Evolutionary conservation across 2,888 invertebrate genomes (phyloP), one percentile per base, ranked within the genome.

Genomic region (Ypsolopha sequella): DNA sequence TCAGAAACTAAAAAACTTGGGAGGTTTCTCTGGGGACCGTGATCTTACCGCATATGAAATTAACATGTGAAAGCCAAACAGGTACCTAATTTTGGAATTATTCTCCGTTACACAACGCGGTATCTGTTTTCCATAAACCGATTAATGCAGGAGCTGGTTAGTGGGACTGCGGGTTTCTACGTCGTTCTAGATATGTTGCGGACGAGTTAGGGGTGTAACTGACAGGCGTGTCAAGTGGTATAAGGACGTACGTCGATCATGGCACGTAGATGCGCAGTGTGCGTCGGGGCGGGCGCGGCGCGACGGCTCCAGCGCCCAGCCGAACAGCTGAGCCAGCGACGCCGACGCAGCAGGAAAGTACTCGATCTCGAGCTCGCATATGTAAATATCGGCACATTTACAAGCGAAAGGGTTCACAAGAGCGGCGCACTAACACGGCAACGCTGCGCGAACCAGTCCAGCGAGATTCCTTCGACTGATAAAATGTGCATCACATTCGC

Each of bases 391-490:
- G 86, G 82, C 85, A 86, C 85, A 85, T 85, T 84, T 86, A 85
- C 84, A 81, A 84, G 85, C 85, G 85, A 86, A 85, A 85, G 85
- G 85, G 85, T 84, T 86, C 85, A 86, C 85, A 84, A 77, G 79
- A 84, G 80, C 81, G 85, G 80, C 82, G 82, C 84, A 81, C 81
- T 85, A 80, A 81, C 82, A 49, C 48, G 36, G 81, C 77, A 76
- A 80, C 73, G 80, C 79, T 81, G 79, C 80, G 80, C 84, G 87
- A 89, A 89, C 89, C 89, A 88, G 89, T 89, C 88, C 88, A 88
- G 89, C 87, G 81, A 87, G 89, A 89, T 89, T 88, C 88, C 88
- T 89, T 87, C 84, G 84, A 67, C 65, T 82, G 85, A 82, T 82
- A 38, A 46, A 24, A 24, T 51, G 36, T 47, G 53, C 14, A 11